Conservation (phyloP, 2,797 vertebrate species). For the Characodon lateralis region DNA sequence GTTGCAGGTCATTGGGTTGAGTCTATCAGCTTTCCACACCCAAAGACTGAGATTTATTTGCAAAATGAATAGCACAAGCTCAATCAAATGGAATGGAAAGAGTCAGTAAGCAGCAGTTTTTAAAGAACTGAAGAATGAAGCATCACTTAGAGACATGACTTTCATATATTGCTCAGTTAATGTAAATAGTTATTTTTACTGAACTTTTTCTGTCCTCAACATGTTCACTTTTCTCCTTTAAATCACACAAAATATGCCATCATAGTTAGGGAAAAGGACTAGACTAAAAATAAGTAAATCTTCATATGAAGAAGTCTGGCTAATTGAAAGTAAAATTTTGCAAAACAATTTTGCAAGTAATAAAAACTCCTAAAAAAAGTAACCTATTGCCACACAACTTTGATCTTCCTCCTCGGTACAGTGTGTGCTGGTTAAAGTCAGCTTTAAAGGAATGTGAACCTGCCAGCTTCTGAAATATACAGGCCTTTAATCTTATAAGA, state of each 20-base stretch:
- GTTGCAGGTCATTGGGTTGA: too few species aligned
- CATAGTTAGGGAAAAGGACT: neutral
- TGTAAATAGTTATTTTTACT: neutral
- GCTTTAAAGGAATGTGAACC: neutral
- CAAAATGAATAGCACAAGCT: too few species aligned
- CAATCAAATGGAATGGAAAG: neutral
- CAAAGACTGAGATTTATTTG: too few species aligned
- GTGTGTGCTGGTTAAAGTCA: neutral
- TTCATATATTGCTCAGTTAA: neutral
- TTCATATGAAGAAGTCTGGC: neutral
- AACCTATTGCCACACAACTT: neutral
- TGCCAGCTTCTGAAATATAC: neutral
- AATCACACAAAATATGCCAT: neutral
- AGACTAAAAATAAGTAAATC: neutral
- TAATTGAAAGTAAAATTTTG: too few species aligned
- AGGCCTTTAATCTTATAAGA: neutral
- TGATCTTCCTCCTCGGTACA: neutral
- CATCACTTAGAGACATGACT: neutral
- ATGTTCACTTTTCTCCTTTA: neutral
- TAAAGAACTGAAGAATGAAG: neutral
- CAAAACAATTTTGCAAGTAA: neutral
- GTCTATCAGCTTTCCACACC: too few species aligned
- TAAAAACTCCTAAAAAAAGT: constrained; percentile 3
- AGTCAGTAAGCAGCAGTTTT: neutral
- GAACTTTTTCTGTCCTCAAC: neutral